phyloP scores from a whole-genome alignment of 2,113 vertebrate species.

The Chaetorhynchus papuensis region DNA sequence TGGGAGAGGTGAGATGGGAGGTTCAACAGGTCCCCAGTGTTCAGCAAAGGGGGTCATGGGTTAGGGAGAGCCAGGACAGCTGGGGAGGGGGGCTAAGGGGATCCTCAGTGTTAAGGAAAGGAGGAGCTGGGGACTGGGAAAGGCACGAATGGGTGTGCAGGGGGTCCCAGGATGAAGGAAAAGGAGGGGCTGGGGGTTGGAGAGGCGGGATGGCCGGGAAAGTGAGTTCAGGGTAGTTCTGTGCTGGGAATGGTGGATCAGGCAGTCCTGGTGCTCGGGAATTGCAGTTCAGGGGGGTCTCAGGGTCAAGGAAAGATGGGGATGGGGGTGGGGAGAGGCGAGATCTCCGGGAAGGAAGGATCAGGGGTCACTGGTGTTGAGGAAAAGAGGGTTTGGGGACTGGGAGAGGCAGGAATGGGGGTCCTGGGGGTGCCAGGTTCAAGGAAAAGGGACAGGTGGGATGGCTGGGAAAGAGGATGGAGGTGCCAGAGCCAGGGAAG shows the following conservation, averaged over 20 bases:
- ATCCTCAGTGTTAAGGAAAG: neutral
- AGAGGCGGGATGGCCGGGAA: fast-evolving
- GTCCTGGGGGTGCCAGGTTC: neutral
- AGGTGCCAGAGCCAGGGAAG: neutral
- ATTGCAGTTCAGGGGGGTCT: fast-evolving
- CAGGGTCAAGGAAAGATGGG: neutral
- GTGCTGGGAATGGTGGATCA: neutral
- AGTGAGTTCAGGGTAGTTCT: neutral
- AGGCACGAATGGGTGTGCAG: neutral
- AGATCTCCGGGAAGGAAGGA: fast-evolving
- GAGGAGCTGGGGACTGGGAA: neutral
- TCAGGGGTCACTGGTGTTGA: fast-evolving
- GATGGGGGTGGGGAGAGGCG: neutral
- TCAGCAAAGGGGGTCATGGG: neutral
- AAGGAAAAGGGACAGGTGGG: neutral
- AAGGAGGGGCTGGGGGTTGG: neutral
- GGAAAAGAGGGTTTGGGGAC: neutral
- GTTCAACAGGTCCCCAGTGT: neutral
- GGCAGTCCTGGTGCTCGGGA: neutral
- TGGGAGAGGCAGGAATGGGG: neutral
- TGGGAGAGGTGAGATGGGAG: neutral
- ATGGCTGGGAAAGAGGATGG: neutral
- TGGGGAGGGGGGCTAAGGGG: neutral
- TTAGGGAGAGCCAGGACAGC: neutral
- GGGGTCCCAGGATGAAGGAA: neutral